Percentiles rank a stretch among this genome's conserved stretches.
Conservation (phyloP, 2,113 vertebrate species). For the Thermophis baileyi region DNA sequence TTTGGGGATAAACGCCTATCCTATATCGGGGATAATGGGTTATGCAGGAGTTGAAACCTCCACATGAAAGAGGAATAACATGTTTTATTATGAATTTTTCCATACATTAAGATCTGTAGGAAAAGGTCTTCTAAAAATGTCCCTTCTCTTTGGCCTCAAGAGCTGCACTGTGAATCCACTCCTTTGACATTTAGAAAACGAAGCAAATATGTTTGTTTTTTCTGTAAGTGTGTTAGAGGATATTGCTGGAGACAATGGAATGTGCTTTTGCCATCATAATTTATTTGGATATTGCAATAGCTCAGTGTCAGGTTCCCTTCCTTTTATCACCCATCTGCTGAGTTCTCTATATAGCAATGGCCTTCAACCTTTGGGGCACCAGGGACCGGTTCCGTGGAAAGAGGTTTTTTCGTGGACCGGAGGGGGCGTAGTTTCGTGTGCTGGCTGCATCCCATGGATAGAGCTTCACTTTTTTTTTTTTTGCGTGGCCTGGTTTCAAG, state of each 20-base stretch:
- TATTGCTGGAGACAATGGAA: neutral
- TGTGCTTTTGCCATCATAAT: neutral
- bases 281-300: neutral
- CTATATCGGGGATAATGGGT: neutral
- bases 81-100: neutral
- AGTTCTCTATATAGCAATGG: too few species aligned
- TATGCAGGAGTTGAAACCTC: neutral
- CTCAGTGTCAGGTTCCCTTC: neutral
- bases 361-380: too few species aligned
- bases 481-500: too few species aligned
- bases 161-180: neutral
- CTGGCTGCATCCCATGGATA: too few species aligned
- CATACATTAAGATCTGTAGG: neutral
- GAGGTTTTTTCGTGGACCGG: too few species aligned
- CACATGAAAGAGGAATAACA: neutral
- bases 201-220: neutral
- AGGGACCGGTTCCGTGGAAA: too few species aligned
- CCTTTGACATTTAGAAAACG: neutral
- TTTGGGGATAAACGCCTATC: neutral
- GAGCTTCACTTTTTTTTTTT: too few species aligned
- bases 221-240: neutral
- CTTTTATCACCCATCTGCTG: neutral
- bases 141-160: neutral
- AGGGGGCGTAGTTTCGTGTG: too few species aligned
- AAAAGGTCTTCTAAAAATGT: neutral